These are phyloP conservation scores for Drosophila yakuba DNA, from an alignment of 1,140 invertebrate species.

Conservation along the genomic window DNA sequence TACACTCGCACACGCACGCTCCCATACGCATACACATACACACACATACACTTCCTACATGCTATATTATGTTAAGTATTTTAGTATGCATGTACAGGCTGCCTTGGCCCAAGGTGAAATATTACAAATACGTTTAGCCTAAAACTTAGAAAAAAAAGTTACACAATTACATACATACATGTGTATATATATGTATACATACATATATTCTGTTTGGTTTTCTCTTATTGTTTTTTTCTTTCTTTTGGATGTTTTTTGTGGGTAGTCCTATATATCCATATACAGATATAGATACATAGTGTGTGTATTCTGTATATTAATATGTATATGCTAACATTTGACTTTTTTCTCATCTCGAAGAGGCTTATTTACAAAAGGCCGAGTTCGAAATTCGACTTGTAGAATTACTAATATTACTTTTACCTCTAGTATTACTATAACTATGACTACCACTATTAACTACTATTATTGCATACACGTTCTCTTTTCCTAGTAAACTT, in stretches of 20 bases:
- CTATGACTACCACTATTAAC: constrained; percentile 70
- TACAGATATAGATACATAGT: constrained; percentile 11
- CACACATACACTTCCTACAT: constrained; percentile 2
- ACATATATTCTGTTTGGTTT: constrained; percentile 24
- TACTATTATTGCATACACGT: constrained; percentile 84
- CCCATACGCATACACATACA: not conserved
- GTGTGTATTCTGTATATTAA: constrained; percentile 7
- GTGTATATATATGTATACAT: constrained; percentile 13
- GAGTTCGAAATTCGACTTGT: constrained; percentile 80
- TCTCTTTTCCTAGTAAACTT: constrained; percentile 84
- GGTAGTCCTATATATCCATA: constrained; percentile 10
- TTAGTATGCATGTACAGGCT: constrained; percentile 49
- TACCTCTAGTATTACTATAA: constrained; percentile 63
- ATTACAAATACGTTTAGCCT: constrained; percentile 43
- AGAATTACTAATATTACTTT: constrained; percentile 81
- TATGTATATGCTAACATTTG: constrained; percentile 73
- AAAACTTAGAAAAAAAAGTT: constrained; percentile 46
- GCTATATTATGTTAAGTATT: constrained; percentile 20
- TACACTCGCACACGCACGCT: constrained; percentile 22
- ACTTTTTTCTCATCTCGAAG: constrained; percentile 77
- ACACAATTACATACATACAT: constrained; percentile 26
- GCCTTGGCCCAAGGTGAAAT: constrained; percentile 39
- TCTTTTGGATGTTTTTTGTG: constrained; percentile 10
- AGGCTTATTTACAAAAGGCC: constrained; percentile 82
- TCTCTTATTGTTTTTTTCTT: constrained; percentile 13